Evolutionary conservation across 2,113 vertebrate species (phyloP).

Genomic region (Petromus typicus): DNA sequence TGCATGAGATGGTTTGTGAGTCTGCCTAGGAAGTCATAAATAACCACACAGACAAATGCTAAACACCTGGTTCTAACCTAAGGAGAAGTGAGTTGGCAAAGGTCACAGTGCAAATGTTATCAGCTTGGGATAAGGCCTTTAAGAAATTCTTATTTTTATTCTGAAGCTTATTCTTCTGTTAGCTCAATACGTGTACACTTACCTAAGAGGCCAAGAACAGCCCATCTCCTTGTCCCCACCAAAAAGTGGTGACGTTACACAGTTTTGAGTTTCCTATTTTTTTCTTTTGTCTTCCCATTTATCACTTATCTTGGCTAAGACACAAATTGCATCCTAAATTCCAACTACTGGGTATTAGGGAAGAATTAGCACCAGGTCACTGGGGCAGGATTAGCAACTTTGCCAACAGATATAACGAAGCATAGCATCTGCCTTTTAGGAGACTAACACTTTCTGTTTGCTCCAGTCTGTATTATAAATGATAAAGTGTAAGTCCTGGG

Average conservation of each 20-base stretch:
- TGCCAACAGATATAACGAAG: conserved; percentile 8
- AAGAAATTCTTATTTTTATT: conserved; percentile 40
- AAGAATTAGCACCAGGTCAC: conserved; percentile 59
- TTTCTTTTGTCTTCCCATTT: conserved; percentile 69
- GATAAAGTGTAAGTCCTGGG: neutral
- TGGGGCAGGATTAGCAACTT: conserved; percentile 18
- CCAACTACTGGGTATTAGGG: conserved; percentile 49
- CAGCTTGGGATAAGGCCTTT: conserved; percentile 28
- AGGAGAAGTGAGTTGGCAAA: neutral
- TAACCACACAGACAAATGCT: conserved; percentile 15
- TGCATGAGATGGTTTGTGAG: neutral
- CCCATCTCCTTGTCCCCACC: neutral
- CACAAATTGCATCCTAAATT: conserved; percentile 51
- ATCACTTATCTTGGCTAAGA: conserved; percentile 75
- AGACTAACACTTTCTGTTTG: conserved; percentile 46
- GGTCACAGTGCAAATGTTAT: conserved; percentile 45
- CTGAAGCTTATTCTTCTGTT: conserved; percentile 27
- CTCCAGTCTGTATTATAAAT: conserved; percentile 21
- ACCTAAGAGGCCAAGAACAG: neutral
- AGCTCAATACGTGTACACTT: neutral
- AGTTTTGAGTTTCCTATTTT: conserved; percentile 33
- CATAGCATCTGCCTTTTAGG: conserved; percentile 57
- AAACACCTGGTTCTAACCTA: conserved; percentile 37
- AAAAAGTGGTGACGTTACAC: neutral
- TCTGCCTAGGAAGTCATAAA: conserved; percentile 36